Evolutionary conservation across 2,113 vertebrate genomes (phyloP), one percentile per base, ranked within the genome.

Genomic region (Perca flavescens): DNA sequence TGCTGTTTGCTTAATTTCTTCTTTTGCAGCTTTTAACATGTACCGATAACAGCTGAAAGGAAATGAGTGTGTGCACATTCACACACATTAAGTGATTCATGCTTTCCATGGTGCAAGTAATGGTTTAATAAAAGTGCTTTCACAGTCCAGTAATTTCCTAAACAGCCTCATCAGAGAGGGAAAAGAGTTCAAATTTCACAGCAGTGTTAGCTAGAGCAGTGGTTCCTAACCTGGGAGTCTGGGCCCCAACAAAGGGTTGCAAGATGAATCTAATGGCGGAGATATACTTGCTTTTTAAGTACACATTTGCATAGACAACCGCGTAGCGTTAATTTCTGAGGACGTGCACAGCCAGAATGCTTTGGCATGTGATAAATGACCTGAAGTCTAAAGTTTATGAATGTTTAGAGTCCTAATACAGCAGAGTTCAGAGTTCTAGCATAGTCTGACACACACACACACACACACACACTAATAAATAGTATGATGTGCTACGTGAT

Each of bases 91-190:
- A 40, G 13, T 78, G 80, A 88, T 80, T 87, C 88, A 90, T 67
- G 79, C 74, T 89, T 85, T 88, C 86, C 88, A 84, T 67, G 49
- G 40, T 68, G 60, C 31, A 49, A 65, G 57, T 78, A 82, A 86
- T 79, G 31, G 74, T 77, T 84, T 74, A 77, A 47, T 88, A 77
- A 80, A 89, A 86, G 61, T 63, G 40, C 67, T 90, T 86, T 82
- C 62, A 73, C 74, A 77, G 79, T 67, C 54, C 52, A 85, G 21
- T 81, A 74, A 79, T 74, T 69, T 75, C 34, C 64, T 63, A 63
- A 86, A 63, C 58, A 56, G 31, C 50, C 64, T 79, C 77, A 40
- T 82, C 74, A 74, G 57, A 21, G 58, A 47, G 50, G 52, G 67
- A 47, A 54, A 68, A 68, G 62, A 31, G 67, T 47, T 28, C 56